Evolutionary conservation across 2,888 invertebrate species (phyloP).

Genomic region (Poecilus cupreus): DNA sequence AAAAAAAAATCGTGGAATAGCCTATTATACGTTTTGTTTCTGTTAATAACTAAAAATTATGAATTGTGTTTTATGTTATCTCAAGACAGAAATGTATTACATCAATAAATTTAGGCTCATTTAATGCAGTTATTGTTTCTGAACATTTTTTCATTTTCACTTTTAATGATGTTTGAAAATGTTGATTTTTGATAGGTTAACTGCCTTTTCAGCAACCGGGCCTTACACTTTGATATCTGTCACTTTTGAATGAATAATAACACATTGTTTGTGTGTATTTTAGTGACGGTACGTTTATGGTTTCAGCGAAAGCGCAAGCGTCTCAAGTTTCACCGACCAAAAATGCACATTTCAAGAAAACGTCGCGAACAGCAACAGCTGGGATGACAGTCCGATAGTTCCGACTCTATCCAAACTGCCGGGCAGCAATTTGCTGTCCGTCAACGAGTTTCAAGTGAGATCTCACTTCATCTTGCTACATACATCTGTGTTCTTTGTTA

Average conservation of each 20-base stretch:
- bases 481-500: conserved; percentile 2
- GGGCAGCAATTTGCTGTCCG: conserved; percentile 77
- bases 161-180: too few species aligned
- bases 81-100: too few species aligned
- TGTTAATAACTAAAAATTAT: too few species aligned
- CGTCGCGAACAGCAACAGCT: conserved; percentile 73
- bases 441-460: conserved; percentile 80
- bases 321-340: conserved; percentile 90
- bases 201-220: too few species aligned
- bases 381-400: conserved; percentile 63
- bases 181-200: too few species aligned
- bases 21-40: too few species aligned
- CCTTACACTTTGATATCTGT: background rate
- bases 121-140: too few species aligned
- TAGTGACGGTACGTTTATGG: background rate
- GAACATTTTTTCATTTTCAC: too few species aligned
- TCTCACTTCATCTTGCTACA: background rate
- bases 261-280: background rate
- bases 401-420: conserved; percentile 65
- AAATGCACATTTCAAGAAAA: conserved; percentile 87
- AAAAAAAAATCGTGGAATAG: too few species aligned
- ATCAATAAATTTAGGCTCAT: too few species aligned
- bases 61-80: too few species aligned
- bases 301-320: conserved; percentile 83
- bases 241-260: too few species aligned